Evolutionary conservation across 2,797 vertebrate species (phyloP).

Genomic region (Acanthurus tractus): DNA sequence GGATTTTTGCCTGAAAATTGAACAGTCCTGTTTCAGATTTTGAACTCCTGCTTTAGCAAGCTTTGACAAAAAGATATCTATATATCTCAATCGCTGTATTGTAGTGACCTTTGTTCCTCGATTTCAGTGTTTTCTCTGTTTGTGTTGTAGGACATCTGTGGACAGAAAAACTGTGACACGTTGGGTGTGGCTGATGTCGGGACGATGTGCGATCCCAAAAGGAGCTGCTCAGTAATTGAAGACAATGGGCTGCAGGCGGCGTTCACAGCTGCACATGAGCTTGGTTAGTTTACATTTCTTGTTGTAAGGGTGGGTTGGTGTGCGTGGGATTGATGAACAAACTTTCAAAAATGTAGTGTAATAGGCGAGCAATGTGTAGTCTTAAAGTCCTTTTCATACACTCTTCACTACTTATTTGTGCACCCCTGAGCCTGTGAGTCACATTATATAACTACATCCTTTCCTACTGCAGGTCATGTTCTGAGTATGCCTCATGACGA

Average conservation of each 20-base stretch:
- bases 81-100: not conserved
- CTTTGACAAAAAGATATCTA: too few relatives aligned
- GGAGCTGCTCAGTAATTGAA: slow-evolving; percentile 96
- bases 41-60: not conserved
- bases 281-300: slow-evolving; percentile 84
- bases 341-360: not conserved
- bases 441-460: not conserved
- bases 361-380: not conserved
- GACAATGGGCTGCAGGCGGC: slow-evolving; percentile 95
- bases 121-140: slow-evolving; percentile 20
- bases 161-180: slow-evolving; percentile 93
- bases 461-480: slow-evolving; percentile 89
- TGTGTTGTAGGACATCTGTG: slow-evolving; percentile 92
- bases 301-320: not conserved
- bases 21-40: not conserved
- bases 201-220: slow-evolving; percentile 95
- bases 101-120: not conserved
- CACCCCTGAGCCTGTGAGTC: not conserved
- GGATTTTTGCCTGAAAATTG: not conserved
- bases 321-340: not conserved
- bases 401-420: not conserved
- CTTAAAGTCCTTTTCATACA: not conserved
- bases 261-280: slow-evolving; percentile 95
- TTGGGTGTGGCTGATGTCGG: slow-evolving; percentile 94
- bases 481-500: slow-evolving; percentile 97